Conservation (phyloP, 1,140 invertebrate species). For the Aphidius gifuensis region DNA sequence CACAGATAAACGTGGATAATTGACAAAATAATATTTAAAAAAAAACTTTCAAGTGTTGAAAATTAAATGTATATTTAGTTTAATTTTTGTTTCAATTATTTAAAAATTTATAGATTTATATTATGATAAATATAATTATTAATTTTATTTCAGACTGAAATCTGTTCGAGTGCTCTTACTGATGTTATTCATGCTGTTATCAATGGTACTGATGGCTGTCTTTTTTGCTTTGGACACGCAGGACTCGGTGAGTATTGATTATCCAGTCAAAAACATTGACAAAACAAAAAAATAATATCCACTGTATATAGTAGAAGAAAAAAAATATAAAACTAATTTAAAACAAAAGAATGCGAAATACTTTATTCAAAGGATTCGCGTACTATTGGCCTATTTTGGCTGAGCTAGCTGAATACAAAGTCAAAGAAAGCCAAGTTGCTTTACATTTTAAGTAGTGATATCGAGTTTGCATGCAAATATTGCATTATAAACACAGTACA, state of each 20-base stretch:
- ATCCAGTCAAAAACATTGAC: not conserved
- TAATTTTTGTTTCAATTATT: too few species aligned
- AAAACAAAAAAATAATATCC: conserved; percentile 9
- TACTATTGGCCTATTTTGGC: not conserved
- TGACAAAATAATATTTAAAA: not conserved
- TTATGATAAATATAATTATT: not conserved
- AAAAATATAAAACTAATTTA: not conserved
- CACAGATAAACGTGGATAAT: too few species aligned
- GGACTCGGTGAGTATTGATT: conserved; percentile 70
- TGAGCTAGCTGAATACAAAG: conserved; percentile 11
- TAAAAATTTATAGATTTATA: too few species aligned
- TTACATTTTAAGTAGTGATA: conserved; percentile 56
- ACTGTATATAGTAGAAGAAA: not conserved
- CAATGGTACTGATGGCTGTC: conserved; percentile 88
- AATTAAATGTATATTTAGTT: conserved; percentile 4
- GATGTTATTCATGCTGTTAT: conserved; percentile 93
- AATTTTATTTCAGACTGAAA: conserved; percentile 74
- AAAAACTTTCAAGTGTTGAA: not conserved
- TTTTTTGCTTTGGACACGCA: conserved; percentile 89
- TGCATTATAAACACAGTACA: conserved; percentile 39
- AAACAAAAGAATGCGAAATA: not conserved
- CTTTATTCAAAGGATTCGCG: not conserved
- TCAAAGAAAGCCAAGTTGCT: conserved; percentile 42
- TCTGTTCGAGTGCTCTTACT: conserved; percentile 83
- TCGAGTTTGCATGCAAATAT: conserved; percentile 54